phyloP scores from a whole-genome alignment of 2,113 vertebrate species.

The Apteryx owenii region DNA sequence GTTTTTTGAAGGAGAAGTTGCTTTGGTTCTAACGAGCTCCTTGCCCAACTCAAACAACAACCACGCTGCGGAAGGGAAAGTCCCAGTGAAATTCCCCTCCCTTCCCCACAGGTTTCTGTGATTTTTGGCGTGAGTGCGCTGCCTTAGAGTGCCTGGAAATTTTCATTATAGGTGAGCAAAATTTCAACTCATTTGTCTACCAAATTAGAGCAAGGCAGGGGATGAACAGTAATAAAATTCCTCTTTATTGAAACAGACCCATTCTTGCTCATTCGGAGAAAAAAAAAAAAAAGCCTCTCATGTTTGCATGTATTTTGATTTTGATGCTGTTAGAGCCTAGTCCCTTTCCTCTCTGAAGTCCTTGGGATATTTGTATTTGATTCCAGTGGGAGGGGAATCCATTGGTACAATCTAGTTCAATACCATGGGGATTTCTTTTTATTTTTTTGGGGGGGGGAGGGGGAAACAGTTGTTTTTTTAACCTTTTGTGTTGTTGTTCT shows the following conservation, averaged over 20 bases:
- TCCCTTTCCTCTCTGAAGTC: background rate
- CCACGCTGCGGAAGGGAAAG: constrained; percentile 59
- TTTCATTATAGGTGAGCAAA: constrained; percentile 67
- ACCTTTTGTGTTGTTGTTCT: constrained; percentile 38
- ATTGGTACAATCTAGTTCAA: constrained; percentile 27
- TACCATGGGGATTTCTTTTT: background rate
- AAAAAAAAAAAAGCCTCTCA: background rate
- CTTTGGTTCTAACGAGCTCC: background rate
- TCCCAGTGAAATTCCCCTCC: constrained; percentile 70
- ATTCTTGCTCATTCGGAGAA: constrained; percentile 53
- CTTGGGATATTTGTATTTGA: background rate
- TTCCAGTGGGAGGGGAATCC: background rate
- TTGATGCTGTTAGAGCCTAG: background rate
- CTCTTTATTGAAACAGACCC: constrained; percentile 11
- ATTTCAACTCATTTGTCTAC: constrained; percentile 60
- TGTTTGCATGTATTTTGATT: constrained; percentile 52
- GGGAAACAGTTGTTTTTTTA: background rate
- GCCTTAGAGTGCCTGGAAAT: constrained; percentile 68
- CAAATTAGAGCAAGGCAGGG: constrained; percentile 25
- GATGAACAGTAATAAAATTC: constrained; percentile 47
- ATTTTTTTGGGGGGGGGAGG: background rate
- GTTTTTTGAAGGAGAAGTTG: constrained; percentile 19
- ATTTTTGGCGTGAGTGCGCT: constrained; percentile 54
- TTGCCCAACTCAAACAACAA: constrained; percentile 7
- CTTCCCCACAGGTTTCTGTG: constrained; percentile 62